Evolutionary conservation across 2,113 vertebrate species (phyloP).

Genomic region (Vimba vimba): DNA sequence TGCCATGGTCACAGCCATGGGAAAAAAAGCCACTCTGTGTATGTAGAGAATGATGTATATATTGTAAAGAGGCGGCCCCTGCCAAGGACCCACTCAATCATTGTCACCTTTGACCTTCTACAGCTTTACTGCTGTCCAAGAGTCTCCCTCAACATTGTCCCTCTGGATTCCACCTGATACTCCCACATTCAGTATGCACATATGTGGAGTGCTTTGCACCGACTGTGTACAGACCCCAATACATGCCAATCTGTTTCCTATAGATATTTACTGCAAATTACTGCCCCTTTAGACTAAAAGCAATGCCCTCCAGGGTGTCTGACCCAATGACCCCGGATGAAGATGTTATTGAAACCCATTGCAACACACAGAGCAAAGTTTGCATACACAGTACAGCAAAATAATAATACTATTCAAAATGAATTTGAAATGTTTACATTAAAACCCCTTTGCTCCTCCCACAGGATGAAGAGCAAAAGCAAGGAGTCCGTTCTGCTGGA

Average conservation of each 20-base stretch:
- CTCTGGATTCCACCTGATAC: conserved; percentile 59
- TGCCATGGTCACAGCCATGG: conserved; percentile 54
- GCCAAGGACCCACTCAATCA: conserved; percentile 67
- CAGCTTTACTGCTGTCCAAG: conserved; percentile 59
- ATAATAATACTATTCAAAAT: not conserved
- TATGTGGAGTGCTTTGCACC: conserved; percentile 26
- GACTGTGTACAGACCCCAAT: conserved; percentile 26
- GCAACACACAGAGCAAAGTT: conserved; percentile 63
- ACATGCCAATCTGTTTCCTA: conserved; percentile 30
- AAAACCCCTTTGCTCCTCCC: conserved; percentile 7
- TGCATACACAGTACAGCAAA: not conserved
- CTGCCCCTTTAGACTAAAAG: conserved; percentile 21
- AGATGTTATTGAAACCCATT: conserved; percentile 60
- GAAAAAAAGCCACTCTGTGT: conserved; percentile 54
- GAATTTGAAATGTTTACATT: not conserved
- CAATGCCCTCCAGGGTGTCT: conserved; percentile 58
- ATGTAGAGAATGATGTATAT: conserved; percentile 66
- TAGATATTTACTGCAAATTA: conserved; percentile 22
- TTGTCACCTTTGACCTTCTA: conserved; percentile 70
- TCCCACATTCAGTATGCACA: conserved; percentile 30
- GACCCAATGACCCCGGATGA: conserved; percentile 63
- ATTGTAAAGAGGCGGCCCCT: conserved; percentile 61
- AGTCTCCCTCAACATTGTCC: conserved; percentile 23
- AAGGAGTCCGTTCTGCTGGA: conserved; percentile 86
- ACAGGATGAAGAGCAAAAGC: conserved; percentile 86